phyloP scores from a whole-genome alignment of 2,888 invertebrate genomes.

The Erebia ligea region DNA sequence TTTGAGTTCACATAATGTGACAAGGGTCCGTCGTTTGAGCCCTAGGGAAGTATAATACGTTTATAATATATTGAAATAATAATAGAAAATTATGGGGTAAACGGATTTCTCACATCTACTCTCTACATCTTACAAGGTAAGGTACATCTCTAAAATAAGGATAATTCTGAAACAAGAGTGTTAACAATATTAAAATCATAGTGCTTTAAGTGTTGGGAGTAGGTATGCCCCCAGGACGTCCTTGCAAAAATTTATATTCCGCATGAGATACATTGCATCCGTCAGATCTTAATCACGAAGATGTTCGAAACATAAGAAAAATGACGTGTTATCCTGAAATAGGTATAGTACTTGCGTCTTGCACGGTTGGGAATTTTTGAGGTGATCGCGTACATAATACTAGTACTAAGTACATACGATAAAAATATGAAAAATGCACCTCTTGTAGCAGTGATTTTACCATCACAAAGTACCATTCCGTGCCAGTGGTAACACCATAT shows the following conservation, averaged over 20 bases:
- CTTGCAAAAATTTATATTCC: constrained; percentile 28
- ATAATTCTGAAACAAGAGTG: too few species aligned
- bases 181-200: too few species aligned
- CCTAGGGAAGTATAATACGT: constrained; percentile 32
- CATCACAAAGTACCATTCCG: too few species aligned
- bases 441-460: too few species aligned
- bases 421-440: too few species aligned
- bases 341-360: neutral
- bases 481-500: too few species aligned
- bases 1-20: constrained; percentile 41
- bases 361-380: too few species aligned
- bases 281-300: constrained; percentile 34
- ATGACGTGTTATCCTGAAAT: constrained; percentile 13
- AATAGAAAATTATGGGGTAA: neutral
- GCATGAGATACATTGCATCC: constrained; percentile 28
- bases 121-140: neutral
- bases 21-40: constrained; percentile 39
- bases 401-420: too few species aligned
- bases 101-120: neutral
- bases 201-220: too few species aligned
- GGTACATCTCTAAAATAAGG: too few species aligned
- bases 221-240: neutral
- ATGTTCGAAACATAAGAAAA: constrained; percentile 31
- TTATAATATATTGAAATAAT: constrained; percentile 18
- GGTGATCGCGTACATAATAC: too few species aligned